Percentiles rank a stretch among this genome's conserved stretches.
Evolutionary conservation across 2,888 invertebrate genomes (phyloP).

Genomic region (Galerucella pusilla): DNA sequence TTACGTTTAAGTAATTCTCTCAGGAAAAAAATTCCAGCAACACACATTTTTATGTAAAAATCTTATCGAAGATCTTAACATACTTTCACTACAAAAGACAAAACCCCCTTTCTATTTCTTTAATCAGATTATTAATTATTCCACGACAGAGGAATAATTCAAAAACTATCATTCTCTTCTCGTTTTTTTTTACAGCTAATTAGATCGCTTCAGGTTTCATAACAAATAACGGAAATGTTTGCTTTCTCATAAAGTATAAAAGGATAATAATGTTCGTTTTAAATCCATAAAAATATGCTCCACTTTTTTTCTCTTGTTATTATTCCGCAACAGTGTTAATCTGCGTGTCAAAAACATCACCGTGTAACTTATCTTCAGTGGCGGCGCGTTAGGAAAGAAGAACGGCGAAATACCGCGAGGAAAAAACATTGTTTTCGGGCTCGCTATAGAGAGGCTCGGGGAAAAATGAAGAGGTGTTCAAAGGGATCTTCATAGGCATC

Average conservation of each 20-base stretch:
- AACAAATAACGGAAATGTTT: slow-evolving; percentile 51
- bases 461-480: no score
- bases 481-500: no score
- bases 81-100: slow-evolving; percentile 37
- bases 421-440: no score
- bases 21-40: no score
- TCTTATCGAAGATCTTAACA: slow-evolving; percentile 14
- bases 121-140: slow-evolving; percentile 29
- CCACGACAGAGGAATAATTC: slow-evolving; percentile 34
- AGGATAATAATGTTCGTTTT: slow-evolving; percentile 39
- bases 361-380: slow-evolving; percentile 58
- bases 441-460: no score
- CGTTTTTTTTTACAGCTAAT: slow-evolving; percentile 37
- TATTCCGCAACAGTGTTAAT: slow-evolving; percentile 50
- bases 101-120: slow-evolving; percentile 39
- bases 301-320: slow-evolving; percentile 48
- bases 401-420: no score
- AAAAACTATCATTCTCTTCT: slow-evolving; percentile 36
- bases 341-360: slow-evolving; percentile 55
- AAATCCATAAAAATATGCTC: slow-evolving; percentile 45
- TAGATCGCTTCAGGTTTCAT: slow-evolving; percentile 46
- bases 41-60: not conserved
- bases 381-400: no score
- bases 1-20: no score
- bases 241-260: slow-evolving; percentile 51